phyloP scores from a whole-genome alignment of 2,113 vertebrate genomes.

The Cephalopterus ornatus region DNA sequence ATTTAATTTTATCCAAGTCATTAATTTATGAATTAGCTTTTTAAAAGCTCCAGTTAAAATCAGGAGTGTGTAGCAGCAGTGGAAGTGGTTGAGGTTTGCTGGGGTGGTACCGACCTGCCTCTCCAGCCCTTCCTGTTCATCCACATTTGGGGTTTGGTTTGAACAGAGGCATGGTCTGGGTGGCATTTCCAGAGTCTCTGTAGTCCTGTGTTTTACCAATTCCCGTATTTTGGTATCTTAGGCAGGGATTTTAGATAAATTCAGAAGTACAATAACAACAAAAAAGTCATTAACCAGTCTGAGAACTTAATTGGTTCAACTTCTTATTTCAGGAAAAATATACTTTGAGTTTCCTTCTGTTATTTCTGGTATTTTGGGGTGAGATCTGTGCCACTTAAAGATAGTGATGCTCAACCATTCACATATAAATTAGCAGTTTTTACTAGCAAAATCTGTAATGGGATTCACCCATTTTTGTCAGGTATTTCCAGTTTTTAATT shows the following conservation, averaged over 20 bases:
- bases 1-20: neutral
- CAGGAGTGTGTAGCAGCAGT: neutral
- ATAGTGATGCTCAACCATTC: neutral
- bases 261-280: neutral
- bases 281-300: neutral
- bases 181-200: neutral
- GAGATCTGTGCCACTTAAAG: neutral
- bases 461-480: constrained; percentile 3
- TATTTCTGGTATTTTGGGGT: neutral
- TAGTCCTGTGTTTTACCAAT: neutral
- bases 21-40: neutral
- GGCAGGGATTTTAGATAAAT: neutral
- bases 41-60: neutral
- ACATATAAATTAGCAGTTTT: neutral
- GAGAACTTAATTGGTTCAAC: neutral
- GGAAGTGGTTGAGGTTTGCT: neutral
- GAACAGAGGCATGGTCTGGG: neutral
- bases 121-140: neutral
- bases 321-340: neutral
- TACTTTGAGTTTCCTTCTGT: neutral
- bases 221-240: neutral
- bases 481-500: constrained; percentile 26
- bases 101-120: neutral
- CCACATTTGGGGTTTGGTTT: neutral
- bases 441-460: neutral